Evolutionary conservation across 2,797 vertebrate genomes (phyloP).

Genomic region (Leptoclinus maculatus): DNA sequence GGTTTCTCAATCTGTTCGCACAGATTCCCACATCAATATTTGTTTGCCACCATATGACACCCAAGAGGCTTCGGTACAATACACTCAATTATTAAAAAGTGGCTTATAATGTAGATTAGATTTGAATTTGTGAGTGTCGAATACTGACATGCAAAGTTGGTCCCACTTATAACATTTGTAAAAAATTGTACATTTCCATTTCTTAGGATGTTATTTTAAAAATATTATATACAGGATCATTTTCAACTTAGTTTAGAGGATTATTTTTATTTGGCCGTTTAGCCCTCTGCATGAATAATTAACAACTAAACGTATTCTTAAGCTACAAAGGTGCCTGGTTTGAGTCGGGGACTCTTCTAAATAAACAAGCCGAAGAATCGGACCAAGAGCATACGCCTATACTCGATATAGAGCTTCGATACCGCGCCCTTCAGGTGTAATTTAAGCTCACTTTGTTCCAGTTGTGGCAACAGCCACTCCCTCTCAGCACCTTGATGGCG

Average conservation of each 20-base stretch:
- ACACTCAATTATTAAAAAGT: not conserved
- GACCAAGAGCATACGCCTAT: not conserved
- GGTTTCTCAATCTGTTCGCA: not conserved
- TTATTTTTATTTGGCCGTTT: too few relatives aligned
- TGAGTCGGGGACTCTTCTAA: not conserved
- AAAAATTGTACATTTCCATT: not conserved
- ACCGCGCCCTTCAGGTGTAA: not conserved
- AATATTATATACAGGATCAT: not conserved
- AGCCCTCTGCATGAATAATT: not conserved
- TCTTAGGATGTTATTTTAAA: not conserved
- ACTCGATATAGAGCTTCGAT: not conserved
- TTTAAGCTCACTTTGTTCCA: conserved; percentile 16
- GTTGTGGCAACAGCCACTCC: conserved; percentile 35
- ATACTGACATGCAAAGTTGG: not conserved
- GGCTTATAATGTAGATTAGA: not conserved
- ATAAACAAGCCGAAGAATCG: not conserved
- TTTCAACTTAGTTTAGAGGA: not conserved
- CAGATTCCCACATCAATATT: conserved; percentile 1
- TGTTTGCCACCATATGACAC: not conserved
- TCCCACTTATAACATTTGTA: not conserved
- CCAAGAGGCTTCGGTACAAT: not conserved
- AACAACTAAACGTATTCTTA: not conserved
- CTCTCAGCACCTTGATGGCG: conserved; percentile 19
- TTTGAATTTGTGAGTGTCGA: not conserved
- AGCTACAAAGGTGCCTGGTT: not conserved